phyloP scores from a whole-genome alignment of 2,888 invertebrate genomes.

The Netelia inedita region DNA sequence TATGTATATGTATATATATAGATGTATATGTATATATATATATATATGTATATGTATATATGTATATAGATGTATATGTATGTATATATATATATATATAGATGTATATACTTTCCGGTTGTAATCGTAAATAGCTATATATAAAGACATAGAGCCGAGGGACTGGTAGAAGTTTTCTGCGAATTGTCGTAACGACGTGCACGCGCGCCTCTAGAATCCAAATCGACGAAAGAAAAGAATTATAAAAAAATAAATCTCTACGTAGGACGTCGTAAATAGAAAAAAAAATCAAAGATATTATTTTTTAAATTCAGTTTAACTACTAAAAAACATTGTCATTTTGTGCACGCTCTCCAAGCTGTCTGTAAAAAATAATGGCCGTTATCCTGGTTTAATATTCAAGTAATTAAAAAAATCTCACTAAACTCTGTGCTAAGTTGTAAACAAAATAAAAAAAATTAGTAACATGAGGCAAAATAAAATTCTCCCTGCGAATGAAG shows the following conservation, averaged over 20 bases:
- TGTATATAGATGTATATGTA: too few species aligned
- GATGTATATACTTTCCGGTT: not conserved
- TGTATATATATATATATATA: not conserved
- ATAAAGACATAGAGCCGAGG: not conserved
- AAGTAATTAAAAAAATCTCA: not conserved
- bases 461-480: not conserved
- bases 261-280: not conserved
- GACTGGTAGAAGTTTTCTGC: constrained; percentile 20
- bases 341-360: not conserved
- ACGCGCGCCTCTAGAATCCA: constrained; percentile 13
- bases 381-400: not conserved
- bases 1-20: not conserved
- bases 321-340: not conserved
- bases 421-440: not conserved
- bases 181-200: constrained; percentile 33
- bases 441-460: not conserved
- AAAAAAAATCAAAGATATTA: too few species aligned
- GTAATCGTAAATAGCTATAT: not conserved
- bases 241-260: not conserved
- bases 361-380: not conserved
- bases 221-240: constrained; percentile 19
- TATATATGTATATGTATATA: not conserved
- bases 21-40: not conserved
- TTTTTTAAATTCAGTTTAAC: too few species aligned
- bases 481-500: not conserved